Evolutionary conservation across 2,113 vertebrate species (phyloP).

Genomic region (Vimba vimba): DNA sequence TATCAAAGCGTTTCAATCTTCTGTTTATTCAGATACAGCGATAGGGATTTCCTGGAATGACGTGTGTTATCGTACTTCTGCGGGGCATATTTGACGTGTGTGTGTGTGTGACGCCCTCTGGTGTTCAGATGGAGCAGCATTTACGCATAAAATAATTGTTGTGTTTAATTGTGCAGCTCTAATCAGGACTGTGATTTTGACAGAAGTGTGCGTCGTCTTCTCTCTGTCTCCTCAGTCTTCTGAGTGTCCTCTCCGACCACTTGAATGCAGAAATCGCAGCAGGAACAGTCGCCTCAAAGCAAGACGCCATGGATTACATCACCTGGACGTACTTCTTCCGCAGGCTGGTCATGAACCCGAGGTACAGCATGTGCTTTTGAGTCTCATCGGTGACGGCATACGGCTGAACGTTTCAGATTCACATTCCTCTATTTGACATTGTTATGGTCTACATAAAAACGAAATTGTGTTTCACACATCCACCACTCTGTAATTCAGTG

Average conservation of each 20-base stretch:
- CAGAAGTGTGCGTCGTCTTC: background rate
- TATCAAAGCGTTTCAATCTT: no score
- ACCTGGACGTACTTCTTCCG: slow-evolving; percentile 99
- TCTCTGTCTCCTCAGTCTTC: slow-evolving; percentile 79
- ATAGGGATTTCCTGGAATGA: no score
- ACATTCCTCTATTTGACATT: background rate
- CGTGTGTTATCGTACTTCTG: no score
- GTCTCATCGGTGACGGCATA: no score
- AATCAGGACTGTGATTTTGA: background rate
- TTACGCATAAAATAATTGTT: no score
- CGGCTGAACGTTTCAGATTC: background rate
- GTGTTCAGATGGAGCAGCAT: no score
- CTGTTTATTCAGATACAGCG: no score
- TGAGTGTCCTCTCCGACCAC: slow-evolving; percentile 92
- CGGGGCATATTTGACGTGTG: no score
- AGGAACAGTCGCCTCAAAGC: slow-evolving; percentile 94
- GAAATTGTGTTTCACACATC: background rate
- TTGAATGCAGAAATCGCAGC: slow-evolving; percentile 95
- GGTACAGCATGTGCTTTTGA: slow-evolving; percentile 68
- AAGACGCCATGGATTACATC: slow-evolving; percentile 98
- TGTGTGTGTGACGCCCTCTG: no score
- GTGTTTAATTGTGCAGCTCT: no score
- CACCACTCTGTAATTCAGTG: background rate
- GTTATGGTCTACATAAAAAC: background rate
- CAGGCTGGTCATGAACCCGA: slow-evolving; percentile 97